Base-by-base conservation (phyloP, 2,797 vertebrate genomes). In the Labroides dimidiatus region DNA sequence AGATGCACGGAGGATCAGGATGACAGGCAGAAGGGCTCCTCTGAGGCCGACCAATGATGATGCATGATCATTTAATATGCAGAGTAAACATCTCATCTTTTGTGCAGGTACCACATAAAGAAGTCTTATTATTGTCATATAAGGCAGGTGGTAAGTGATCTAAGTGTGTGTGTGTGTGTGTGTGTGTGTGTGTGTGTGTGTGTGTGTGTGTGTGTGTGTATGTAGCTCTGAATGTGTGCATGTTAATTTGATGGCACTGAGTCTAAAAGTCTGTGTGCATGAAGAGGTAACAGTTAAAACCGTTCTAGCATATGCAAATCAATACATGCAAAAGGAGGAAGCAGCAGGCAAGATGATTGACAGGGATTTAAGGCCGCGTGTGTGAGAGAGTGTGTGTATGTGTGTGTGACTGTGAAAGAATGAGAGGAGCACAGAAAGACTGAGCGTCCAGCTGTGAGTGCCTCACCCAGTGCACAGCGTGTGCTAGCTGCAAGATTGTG, bases 391-490 rank as follows among this genome's bases (percentile, higher is more conserved):
- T 47, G 45, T 47, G 20, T 21, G 20, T 47, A 3, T 47, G 20
- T 12, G 43, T n/a, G 43, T n/a, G 43, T n/a, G 44, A 3, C 19
- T 11, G 44, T 11, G 44, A 39, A 14, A 66, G 41, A 44, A 41
- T 19, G 36, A 64, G 49, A 44, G 12, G 4, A 58, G 43, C 49
- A 64, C 33, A 24, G 43, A 50, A 51, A 74, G 56, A 69, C 48
- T 63, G 53, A 60, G 43, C 41, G 48, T 71, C 78, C 70, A 80
- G 81, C 85, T 86, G 85, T 82, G 82, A 72, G 56, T 1, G 33
- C 19, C 64, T 75, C 72, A 65, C 68, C 64, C 61, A 79, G 66
- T 68, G 83, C 70, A 27, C 67, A 81, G 75, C 69, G 33, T 81
- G 78, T 57, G 76, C 70, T 50, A 62, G 72, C 69, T 75, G 72